Evolutionary conservation across 2,888 invertebrate genomes (phyloP).

Genomic region (Acleris holmiana): DNA sequence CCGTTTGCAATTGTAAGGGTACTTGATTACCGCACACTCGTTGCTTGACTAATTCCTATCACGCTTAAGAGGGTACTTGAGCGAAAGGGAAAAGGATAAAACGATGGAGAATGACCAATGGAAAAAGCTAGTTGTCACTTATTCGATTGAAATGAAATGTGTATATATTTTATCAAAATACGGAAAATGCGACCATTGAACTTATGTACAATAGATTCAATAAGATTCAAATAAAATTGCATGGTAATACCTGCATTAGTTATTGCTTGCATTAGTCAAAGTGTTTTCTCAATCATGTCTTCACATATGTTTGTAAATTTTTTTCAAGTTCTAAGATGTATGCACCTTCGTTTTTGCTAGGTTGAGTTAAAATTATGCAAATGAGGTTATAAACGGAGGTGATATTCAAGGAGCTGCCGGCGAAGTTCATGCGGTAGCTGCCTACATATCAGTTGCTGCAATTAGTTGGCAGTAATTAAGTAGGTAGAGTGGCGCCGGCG

Average conservation of each 20-base stretch:
- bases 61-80: constrained; percentile 61
- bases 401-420: constrained; percentile 65
- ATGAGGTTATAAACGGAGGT: constrained; percentile 52
- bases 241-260: constrained; percentile 41
- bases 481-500: constrained; percentile 61
- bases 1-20: constrained; percentile 75
- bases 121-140: constrained; percentile 52
- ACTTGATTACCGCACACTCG: constrained; percentile 66
- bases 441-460: constrained; percentile 71
- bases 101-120: constrained; percentile 53
- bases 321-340: too few species aligned
- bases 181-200: constrained; percentile 39
- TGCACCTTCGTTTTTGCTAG: neutral
- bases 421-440: constrained; percentile 74
- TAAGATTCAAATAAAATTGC: constrained; percentile 68
- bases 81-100: constrained; percentile 58
- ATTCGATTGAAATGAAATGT: constrained; percentile 64
- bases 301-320: too few species aligned
- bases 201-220: constrained; percentile 46
- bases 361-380: constrained; percentile 36
- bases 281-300: too few species aligned
- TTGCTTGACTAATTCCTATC: constrained; percentile 75
- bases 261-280: neutral
- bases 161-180: constrained; percentile 46
- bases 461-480: constrained; percentile 78